Percentiles rank a stretch among this genome's conserved stretches.
Evolutionary conservation across 1,140 invertebrate species (phyloP).

Genomic region (Ceratina australensis): DNA sequence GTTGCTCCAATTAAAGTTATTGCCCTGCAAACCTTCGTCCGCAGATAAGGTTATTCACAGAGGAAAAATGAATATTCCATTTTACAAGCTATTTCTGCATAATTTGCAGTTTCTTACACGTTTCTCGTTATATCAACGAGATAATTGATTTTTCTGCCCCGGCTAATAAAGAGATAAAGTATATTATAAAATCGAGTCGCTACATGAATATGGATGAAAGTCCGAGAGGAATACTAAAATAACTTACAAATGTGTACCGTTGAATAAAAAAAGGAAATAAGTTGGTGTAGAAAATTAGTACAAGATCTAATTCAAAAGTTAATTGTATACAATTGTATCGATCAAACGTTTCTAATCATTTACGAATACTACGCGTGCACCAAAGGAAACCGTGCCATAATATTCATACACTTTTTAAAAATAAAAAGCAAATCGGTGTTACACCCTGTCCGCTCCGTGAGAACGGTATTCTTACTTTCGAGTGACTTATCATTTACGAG

Average conservation of each 20-base stretch:
- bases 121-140: background rate
- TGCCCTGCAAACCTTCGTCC: background rate
- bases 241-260: no score
- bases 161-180: background rate
- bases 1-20: conserved; percentile 13
- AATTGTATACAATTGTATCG: no score
- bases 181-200: background rate
- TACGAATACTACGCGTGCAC: no score
- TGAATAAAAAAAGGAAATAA: no score
- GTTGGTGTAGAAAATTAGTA: no score
- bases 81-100: background rate
- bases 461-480: conserved; percentile 18
- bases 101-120: background rate
- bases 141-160: background rate
- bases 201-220: no score
- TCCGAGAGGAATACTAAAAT: background rate
- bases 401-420: background rate
- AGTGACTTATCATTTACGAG: conserved; percentile 46
- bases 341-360: no score
- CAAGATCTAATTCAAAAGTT: no score
- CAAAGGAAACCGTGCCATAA: background rate
- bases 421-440: conserved; percentile 22
- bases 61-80: background rate
- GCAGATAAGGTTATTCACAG: conserved; percentile 3
- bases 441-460: conserved; percentile 19